Evolutionary conservation across 2,797 vertebrate genomes (phyloP).

Genomic region (Poeciliopsis turneri): DNA sequence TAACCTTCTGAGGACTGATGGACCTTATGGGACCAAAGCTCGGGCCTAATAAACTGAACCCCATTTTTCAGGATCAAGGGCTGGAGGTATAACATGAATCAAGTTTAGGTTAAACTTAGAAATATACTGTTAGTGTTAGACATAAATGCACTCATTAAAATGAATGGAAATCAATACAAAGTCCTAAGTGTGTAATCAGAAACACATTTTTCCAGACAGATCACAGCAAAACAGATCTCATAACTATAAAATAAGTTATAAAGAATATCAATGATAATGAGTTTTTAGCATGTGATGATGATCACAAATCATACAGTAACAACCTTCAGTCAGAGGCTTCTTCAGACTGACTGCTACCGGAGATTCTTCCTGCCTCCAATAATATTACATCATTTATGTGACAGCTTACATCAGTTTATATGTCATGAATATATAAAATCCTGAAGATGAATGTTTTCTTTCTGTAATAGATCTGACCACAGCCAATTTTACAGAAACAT

Average conservation of each 20-base stretch:
- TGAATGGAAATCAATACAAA: background rate
- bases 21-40: background rate
- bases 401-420: background rate
- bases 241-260: background rate
- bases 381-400: background rate
- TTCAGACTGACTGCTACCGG: background rate
- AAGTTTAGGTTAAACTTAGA: background rate
- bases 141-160: background rate
- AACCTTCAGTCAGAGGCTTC: background rate
- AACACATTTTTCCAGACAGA: background rate
- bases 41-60: background rate
- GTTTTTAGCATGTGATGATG: background rate
- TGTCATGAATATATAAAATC: conserved; percentile 42
- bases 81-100: background rate
- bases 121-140: background rate
- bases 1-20: background rate
- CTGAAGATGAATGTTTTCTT: conserved; percentile 18
- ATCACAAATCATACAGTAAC: background rate
- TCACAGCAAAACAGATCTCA: background rate
- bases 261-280: background rate
- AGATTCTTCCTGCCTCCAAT: background rate
- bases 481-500: background rate
- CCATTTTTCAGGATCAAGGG: background rate
- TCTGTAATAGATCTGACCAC: background rate
- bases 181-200: background rate